Evolutionary conservation across 2,113 vertebrate species (phyloP).

Genomic region (Pomatorhinus ruficollis): DNA sequence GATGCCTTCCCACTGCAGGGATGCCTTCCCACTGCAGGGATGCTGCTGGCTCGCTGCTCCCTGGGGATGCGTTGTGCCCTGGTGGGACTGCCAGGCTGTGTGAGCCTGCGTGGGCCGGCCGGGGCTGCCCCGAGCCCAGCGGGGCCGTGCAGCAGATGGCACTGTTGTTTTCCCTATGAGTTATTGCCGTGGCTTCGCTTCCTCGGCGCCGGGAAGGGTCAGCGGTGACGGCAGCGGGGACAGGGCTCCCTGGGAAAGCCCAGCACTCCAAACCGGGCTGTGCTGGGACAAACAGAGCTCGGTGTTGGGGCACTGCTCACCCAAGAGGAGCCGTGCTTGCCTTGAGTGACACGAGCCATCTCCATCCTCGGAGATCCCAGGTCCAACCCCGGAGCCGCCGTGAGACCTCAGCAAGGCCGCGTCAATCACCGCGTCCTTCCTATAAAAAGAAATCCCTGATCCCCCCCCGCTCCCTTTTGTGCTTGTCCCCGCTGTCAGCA

Average conservation of each 20-base stretch:
- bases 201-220: background rate
- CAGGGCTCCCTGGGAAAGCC: background rate
- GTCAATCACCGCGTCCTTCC: background rate
- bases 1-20: background rate
- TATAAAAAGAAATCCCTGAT: background rate
- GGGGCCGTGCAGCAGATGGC: slow-evolving; percentile 55
- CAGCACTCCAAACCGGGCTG: fast-evolving
- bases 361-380: background rate
- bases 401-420: background rate
- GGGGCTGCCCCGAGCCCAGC: background rate
- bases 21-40: fast-evolving
- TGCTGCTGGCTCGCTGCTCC: background rate
- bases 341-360: background rate
- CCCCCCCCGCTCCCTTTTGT: background rate
- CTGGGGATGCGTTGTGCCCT: fast-evolving
- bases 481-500: background rate
- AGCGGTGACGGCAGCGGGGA: fast-evolving
- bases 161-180: slow-evolving; percentile 12
- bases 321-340: background rate
- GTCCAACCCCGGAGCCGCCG: background rate
- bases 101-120: background rate
- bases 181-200: background rate
- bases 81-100: fast-evolving
- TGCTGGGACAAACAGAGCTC: background rate
- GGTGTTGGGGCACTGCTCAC: fast-evolving